Conservation (phyloP, 2,888 invertebrate species). For the Rhyacophila evoluta region DNA sequence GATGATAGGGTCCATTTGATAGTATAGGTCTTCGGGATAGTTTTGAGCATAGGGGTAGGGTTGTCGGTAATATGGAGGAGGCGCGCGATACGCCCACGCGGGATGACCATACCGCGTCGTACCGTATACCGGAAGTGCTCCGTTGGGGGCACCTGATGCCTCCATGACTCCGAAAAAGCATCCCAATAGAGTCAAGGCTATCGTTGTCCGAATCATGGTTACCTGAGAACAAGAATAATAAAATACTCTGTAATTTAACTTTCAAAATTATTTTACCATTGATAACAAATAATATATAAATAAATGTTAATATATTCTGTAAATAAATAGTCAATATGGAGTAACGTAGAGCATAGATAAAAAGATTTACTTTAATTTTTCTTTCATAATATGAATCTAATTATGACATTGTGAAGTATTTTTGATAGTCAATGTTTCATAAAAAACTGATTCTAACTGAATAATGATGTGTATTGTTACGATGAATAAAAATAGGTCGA, state of each 20-base stretch:
- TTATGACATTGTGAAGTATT: too few relatives aligned
- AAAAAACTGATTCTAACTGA: too few relatives aligned
- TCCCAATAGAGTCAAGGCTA: not conserved
- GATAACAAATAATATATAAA: too few relatives aligned
- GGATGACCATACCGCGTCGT: conserved; percentile 49
- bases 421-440: too few relatives aligned
- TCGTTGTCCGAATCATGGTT: conserved; percentile 57
- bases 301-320: too few relatives aligned
- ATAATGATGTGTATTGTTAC: not conserved
- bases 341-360: too few relatives aligned
- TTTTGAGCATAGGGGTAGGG: conserved; percentile 66
- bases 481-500: conserved; percentile 26
- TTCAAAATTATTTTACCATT: too few relatives aligned
- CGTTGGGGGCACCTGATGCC: conserved; percentile 27
- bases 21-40: conserved; percentile 72
- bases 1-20: conserved; percentile 65
- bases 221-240: conserved; percentile 59
- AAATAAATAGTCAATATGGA: too few relatives aligned
- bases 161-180: conserved; percentile 27
- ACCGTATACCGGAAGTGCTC: conserved; percentile 52
- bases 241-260: too few relatives aligned
- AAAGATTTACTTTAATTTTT: too few relatives aligned
- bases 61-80: conserved; percentile 64
- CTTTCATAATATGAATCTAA: too few relatives aligned
- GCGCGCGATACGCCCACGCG: conserved; percentile 55